Percentiles rank a stretch among this genome's conserved stretches.
Conservation (phyloP, 2,113 vertebrate species). For the Epinephelus fuscoguttatus region DNA sequence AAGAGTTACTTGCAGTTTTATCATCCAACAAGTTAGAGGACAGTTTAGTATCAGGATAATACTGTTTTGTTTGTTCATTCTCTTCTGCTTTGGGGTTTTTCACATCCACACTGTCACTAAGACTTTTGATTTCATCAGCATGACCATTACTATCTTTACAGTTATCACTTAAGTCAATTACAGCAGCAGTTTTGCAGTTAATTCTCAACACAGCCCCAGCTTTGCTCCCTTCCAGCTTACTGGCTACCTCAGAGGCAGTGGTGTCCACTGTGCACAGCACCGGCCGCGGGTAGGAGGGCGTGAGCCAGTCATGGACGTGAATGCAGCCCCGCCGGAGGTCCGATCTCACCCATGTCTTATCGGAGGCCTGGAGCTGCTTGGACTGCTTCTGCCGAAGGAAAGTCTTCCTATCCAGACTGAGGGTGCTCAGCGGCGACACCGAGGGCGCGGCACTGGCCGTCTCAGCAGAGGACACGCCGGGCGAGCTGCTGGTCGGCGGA, state of each 20-base stretch:
- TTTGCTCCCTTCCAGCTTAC: slow-evolving; percentile 84
- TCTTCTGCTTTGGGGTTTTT: slow-evolving; percentile 55
- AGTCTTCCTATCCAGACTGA: slow-evolving; percentile 90
- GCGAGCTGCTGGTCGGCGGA: slow-evolving; percentile 67
- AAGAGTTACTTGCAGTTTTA: slow-evolving; percentile 66
- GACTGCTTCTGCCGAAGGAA: slow-evolving; percentile 87
- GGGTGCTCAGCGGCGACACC: slow-evolving; percentile 83
- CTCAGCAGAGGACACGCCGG: slow-evolving; percentile 59
- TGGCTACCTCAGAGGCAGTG: slow-evolving; percentile 86
- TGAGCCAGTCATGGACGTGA: slow-evolving; percentile 88
- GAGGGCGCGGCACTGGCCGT: slow-evolving; percentile 62
- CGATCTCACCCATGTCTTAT: slow-evolving; percentile 90
- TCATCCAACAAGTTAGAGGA: slow-evolving; percentile 58
- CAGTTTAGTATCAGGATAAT: slow-evolving; percentile 42
- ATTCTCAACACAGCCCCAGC: slow-evolving; percentile 84
- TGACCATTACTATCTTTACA: slow-evolving; percentile 48
- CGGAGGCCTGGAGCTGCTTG: slow-evolving; percentile 89
- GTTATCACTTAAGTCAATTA: slow-evolving; percentile 37
- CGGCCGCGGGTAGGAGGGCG: slow-evolving; percentile 86
- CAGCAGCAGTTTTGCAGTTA: slow-evolving; percentile 65
- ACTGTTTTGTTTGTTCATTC: slow-evolving; percentile 39
- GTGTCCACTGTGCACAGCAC: slow-evolving; percentile 92
- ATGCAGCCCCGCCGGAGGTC: slow-evolving; percentile 90
- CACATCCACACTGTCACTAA: slow-evolving; percentile 20
- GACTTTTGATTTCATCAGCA: slow-evolving; percentile 33